phyloP scores from a whole-genome alignment of 2,797 vertebrate species.

The Argya squamiceps region DNA sequence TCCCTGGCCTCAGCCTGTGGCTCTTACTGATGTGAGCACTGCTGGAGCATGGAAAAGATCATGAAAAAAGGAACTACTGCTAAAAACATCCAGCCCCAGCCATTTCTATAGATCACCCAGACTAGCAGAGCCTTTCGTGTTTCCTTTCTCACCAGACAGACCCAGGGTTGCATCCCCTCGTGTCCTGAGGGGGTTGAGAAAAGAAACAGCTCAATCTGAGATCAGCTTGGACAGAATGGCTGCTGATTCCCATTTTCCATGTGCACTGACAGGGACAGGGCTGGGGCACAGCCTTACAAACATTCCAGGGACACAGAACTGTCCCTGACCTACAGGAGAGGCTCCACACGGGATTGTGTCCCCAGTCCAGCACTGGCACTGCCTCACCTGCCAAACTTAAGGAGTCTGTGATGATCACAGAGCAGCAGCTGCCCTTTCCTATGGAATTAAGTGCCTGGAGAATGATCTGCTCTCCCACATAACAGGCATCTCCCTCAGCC shows the following conservation, averaged over 20 bases:
- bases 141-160: not conserved
- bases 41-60: not conserved
- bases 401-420: rapidly evolving
- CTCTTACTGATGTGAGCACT: rapidly evolving
- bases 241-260: not conserved
- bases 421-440: not conserved
- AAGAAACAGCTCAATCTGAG: not conserved
- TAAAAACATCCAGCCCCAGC: not conserved
- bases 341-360: rapidly evolving
- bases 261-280: not conserved
- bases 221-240: rapidly evolving
- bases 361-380: not conserved
- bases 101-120: not conserved
- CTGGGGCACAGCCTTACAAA: not conserved
- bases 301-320: rapidly evolving
- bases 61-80: not conserved
- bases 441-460: not conserved
- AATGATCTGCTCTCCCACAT: rapidly evolving
- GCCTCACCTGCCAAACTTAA: not conserved
- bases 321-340: not conserved
- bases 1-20: not conserved
- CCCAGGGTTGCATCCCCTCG: rapidly evolving
- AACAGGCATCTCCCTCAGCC: not conserved
- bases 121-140: not conserved
- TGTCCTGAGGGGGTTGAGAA: not conserved